phyloP scores from a whole-genome alignment of 2,797 vertebrate species.

The Lagorchestes hirsutus region DNA sequence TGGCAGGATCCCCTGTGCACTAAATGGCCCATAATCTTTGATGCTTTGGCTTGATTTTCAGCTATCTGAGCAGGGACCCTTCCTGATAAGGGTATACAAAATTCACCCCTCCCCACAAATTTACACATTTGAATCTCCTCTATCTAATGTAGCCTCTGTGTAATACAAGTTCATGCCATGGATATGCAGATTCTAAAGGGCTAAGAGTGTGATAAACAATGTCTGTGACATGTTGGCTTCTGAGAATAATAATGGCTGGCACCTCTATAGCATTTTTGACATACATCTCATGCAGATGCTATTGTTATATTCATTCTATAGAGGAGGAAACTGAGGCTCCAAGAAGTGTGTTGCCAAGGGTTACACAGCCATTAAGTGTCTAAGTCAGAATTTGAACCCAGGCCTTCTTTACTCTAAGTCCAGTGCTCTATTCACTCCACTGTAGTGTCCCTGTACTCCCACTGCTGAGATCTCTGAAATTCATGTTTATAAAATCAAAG shows the following conservation, averaged over 20 bases:
- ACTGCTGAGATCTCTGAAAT: not conserved
- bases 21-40: not conserved
- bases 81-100: not conserved
- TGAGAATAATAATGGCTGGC: not conserved
- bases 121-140: not conserved
- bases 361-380: not conserved
- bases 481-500: not conserved
- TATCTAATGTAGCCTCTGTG: not conserved
- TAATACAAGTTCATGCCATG: not conserved
- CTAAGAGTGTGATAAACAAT: not conserved
- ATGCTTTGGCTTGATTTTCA: not conserved
- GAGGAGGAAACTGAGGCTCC: not conserved
- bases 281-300: not conserved
- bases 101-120: not conserved
- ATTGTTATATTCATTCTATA: not conserved
- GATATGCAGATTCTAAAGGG: not conserved
- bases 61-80: not conserved
- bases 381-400: not conserved
- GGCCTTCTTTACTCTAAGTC: not conserved
- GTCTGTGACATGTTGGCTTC: not conserved
- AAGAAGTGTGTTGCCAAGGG: not conserved
- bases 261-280: not conserved
- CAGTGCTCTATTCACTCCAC: not conserved
- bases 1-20: not conserved
- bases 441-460: not conserved